Percentiles rank a stretch among this genome's conserved stretches.
Conservation (phyloP, 2,113 vertebrate genomes). For the Myodes glareolus region DNA sequence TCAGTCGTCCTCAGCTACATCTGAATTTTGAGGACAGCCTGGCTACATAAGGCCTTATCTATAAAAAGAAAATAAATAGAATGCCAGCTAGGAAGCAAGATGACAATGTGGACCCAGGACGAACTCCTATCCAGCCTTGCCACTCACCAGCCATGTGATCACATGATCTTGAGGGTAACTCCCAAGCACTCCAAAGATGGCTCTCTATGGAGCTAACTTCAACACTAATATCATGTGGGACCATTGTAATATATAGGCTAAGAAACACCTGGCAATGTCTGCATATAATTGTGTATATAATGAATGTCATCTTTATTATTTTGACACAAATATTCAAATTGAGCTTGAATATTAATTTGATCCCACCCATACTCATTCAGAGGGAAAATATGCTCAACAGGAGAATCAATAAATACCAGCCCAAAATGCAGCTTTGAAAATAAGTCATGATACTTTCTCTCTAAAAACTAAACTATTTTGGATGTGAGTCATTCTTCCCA, state of each 20-base stretch:
- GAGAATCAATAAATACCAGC: neutral
- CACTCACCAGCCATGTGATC: neutral
- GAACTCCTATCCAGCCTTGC: neutral
- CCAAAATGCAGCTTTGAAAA: neutral
- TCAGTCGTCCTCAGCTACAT: neutral
- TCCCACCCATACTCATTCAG: neutral
- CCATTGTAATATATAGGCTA: neutral
- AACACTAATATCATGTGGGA: neutral
- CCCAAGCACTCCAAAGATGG: neutral
- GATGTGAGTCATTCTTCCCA: neutral
- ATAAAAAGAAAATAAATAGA: neutral
- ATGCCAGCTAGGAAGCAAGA: neutral
- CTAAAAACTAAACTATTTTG: neutral
- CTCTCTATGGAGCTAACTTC: neutral
- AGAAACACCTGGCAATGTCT: neutral
- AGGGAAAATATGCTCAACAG: neutral
- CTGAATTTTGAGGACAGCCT: neutral
- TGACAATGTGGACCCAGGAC: neutral
- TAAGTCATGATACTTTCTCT: neutral
- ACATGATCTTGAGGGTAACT: neutral
- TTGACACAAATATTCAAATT: no score
- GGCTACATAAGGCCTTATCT: neutral
- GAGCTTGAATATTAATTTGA: slow-evolving; percentile 31
- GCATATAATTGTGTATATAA: neutral
- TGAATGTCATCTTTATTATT: neutral